phyloP scores from a whole-genome alignment of 2,888 invertebrate species.

The Cybosia mesomella region DNA sequence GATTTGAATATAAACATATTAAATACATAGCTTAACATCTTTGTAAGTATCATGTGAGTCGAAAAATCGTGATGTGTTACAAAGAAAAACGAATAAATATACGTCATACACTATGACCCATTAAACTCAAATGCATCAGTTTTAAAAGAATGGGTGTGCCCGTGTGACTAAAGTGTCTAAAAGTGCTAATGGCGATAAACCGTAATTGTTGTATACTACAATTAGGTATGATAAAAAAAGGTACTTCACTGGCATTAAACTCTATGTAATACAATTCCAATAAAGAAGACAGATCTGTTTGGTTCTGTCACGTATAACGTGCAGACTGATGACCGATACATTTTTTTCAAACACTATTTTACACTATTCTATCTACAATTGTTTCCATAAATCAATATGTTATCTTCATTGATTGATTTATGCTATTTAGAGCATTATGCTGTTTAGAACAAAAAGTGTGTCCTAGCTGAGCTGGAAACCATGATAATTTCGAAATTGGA shows the following conservation, averaged over 20 bases:
- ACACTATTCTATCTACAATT: neutral
- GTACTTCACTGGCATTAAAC: too few species aligned
- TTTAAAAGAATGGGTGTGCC: neutral
- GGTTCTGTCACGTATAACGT: neutral
- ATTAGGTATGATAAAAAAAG: too few species aligned
- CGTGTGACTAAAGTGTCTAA: neutral
- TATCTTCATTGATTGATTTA: neutral
- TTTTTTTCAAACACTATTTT: neutral
- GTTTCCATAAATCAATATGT: neutral
- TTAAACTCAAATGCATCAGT: neutral
- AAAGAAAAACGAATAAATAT: neutral
- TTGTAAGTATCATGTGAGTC: neutral
- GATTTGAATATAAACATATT: neutral
- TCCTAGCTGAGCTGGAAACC: neutral
- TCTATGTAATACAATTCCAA: neutral
- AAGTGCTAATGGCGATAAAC: neutral
- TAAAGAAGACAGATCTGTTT: neutral
- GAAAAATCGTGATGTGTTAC: neutral
- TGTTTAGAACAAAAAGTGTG: neutral
- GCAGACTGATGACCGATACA: neutral
- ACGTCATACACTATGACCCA: neutral
- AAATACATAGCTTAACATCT: neutral
- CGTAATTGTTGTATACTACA: neutral
- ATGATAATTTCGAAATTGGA: too few species aligned
- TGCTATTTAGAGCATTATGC: too few species aligned